phyloP scores from a whole-genome alignment of 1,140 invertebrate species.

The Sycobia sp. region DNA sequence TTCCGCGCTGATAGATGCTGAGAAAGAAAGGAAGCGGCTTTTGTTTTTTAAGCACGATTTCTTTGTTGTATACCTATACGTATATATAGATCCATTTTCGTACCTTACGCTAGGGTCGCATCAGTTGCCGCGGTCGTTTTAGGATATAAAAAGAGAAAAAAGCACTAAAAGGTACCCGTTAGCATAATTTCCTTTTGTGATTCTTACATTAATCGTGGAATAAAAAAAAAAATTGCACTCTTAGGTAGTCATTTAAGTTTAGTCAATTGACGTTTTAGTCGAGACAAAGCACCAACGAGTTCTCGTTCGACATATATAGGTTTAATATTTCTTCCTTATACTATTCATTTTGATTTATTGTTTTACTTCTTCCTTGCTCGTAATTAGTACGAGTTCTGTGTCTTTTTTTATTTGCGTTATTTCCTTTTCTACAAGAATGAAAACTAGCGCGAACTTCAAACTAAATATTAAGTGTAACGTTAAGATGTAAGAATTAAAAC shows the following conservation, averaged over 20 bases:
- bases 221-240: constrained; percentile 6
- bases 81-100: constrained; percentile 11
- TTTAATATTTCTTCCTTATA: constrained; percentile 7
- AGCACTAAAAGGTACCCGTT: constrained; percentile 4
- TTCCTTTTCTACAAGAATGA: constrained; percentile 12
- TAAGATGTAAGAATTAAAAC: constrained; percentile 23
- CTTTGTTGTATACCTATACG: constrained; percentile 16
- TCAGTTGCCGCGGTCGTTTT: not conserved
- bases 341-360: constrained; percentile 9
- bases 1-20: not conserved
- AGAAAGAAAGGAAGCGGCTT: not conserved
- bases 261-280: constrained; percentile 2
- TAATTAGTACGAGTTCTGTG: not conserved
- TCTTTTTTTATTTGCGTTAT: constrained; percentile 20
- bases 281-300: constrained; percentile 14
- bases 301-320: constrained; percentile 10
- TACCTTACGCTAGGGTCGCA: not conserved
- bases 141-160: too few relatives aligned
- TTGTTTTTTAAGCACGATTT: constrained; percentile 20
- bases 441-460: constrained; percentile 3
- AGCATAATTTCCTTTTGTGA: constrained; percentile 29
- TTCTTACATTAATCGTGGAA: constrained; percentile 19
- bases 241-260: constrained; percentile 21
- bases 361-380: constrained; percentile 3
- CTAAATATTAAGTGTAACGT: constrained; percentile 8